Conservation (phyloP, 2,797 vertebrate species). For the Glossophaga mutica region DNA sequence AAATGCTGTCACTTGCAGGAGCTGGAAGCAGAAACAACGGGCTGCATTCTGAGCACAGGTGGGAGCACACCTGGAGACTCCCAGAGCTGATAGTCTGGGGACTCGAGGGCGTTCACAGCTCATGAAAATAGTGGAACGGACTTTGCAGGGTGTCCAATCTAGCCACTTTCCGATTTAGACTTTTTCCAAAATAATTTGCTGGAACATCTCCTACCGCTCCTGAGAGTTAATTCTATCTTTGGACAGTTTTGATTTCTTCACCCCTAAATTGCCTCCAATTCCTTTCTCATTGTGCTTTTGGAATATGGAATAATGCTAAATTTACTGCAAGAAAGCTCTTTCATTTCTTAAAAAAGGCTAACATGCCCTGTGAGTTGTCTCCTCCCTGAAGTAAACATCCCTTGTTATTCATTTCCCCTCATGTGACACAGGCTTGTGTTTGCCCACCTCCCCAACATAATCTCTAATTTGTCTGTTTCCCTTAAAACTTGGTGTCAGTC, state of each 20-base stretch:
- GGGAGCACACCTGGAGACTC: background rate
- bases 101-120: background rate
- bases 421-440: background rate
- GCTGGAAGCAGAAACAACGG: background rate
- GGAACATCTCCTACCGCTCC: background rate
- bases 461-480: background rate
- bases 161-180: background rate
- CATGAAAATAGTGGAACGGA: background rate
- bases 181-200: background rate
- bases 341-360: background rate
- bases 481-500: background rate
- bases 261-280: background rate
- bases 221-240: background rate
- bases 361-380: background rate
- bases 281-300: background rate
- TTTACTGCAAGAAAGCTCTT: background rate
- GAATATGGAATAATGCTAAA: background rate
- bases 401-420: background rate
- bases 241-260: background rate
- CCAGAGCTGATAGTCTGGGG: background rate
- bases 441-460: background rate
- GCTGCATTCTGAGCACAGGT: background rate
- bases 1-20: background rate
- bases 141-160: background rate
- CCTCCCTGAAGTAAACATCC: background rate